phyloP scores from a whole-genome alignment of 2,797 vertebrate species.

The Vultur gryphus region DNA sequence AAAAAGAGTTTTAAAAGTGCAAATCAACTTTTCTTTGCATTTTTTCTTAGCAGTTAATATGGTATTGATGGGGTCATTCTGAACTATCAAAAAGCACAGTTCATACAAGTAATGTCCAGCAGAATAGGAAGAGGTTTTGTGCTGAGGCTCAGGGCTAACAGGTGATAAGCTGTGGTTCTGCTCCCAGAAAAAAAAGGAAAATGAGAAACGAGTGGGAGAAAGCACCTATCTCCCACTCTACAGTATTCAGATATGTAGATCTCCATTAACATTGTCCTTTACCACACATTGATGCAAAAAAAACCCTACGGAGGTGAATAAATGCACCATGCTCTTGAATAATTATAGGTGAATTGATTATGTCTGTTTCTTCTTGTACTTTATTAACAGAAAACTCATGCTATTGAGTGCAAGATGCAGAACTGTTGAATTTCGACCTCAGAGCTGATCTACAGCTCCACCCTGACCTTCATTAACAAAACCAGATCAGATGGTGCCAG shows the following conservation, averaged over 20 bases:
- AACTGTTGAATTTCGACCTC: background rate
- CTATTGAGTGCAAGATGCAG: background rate
- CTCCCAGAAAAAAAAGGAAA: background rate
- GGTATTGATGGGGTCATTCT: background rate
- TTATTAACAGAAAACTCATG: background rate
- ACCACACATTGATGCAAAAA: background rate
- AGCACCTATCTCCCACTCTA: background rate
- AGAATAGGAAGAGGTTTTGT: background rate
- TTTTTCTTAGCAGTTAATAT: background rate
- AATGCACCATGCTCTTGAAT: background rate
- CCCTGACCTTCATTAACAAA: background rate
- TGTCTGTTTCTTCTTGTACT: background rate
- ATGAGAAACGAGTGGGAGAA: background rate
- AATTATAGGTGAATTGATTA: background rate
- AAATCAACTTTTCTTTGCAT: background rate
- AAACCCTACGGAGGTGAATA: background rate
- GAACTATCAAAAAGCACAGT: rapidly evolving
- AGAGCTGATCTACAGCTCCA: background rate
- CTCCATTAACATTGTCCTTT: background rate
- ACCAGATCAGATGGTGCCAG: background rate
- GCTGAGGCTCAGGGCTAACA: background rate
- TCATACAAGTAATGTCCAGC: background rate
- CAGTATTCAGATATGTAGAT: background rate
- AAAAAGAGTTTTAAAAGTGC: background rate
- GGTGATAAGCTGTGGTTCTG: background rate